phyloP scores from a whole-genome alignment of 1,140 invertebrate species.

The Calycopis cecrops region DNA sequence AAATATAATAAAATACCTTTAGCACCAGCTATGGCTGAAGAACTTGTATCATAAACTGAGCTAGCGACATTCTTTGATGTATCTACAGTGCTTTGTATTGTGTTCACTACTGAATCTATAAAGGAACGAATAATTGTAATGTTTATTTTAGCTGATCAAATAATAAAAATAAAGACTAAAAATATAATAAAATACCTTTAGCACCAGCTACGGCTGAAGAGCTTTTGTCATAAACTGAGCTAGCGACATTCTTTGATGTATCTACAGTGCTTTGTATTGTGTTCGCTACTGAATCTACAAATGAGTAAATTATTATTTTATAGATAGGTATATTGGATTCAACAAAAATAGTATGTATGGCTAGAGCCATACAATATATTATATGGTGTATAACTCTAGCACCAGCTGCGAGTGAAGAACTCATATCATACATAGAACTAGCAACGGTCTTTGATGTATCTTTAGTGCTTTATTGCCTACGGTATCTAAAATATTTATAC shows the following conservation, averaged over 20 bases:
- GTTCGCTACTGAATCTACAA: constrained; percentile 44
- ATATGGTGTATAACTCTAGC: constrained; percentile 33
- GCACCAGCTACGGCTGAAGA: constrained; percentile 32
- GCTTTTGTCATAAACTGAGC: constrained; percentile 38
- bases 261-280: constrained; percentile 42
- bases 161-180: background rate
- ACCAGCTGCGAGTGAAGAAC: constrained; percentile 32
- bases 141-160: background rate
- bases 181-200: constrained; percentile 30
- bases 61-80: constrained; percentile 42
- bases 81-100: constrained; percentile 41
- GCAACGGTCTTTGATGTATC: constrained; percentile 44
- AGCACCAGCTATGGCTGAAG: constrained; percentile 30
- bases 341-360: background rate
- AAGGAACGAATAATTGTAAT: constrained; percentile 4
- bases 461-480: constrained; percentile 35
- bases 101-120: constrained; percentile 45
- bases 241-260: constrained; percentile 41
- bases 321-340: background rate
- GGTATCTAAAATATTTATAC: constrained; percentile 29
- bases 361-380: background rate
- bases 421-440: constrained; percentile 34
- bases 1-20: constrained; percentile 30
- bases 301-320: background rate
- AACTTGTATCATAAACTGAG: constrained; percentile 38